Conservation (phyloP, 2,797 vertebrate genomes). For the Pteropus rufus region DNA sequence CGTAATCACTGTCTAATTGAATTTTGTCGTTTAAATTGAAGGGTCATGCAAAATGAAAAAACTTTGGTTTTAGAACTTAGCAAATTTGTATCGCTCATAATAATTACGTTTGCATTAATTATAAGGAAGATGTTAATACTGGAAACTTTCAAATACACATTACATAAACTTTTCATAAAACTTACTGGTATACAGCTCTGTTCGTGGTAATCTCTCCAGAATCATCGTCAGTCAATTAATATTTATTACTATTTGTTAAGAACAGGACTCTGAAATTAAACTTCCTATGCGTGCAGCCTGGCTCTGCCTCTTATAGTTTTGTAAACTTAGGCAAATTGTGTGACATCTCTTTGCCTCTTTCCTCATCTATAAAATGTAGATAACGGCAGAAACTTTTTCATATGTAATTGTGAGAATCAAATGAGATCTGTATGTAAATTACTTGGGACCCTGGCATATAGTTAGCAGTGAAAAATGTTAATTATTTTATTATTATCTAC, state of each 20-base stretch:
- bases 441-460: background rate
- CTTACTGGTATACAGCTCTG: background rate
- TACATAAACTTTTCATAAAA: background rate
- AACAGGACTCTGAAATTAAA: background rate
- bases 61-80: background rate
- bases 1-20: background rate
- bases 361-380: background rate
- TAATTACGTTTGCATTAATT: background rate
- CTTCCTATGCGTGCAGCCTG: background rate
- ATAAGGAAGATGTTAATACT: background rate
- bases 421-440: background rate
- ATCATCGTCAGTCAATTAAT: background rate
- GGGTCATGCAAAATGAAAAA: background rate
- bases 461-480: background rate
- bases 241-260: background rate
- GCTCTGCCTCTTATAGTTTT: background rate
- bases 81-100: background rate
- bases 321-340: background rate
- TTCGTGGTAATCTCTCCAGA: background rate
- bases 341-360: background rate
- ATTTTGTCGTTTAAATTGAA: background rate
- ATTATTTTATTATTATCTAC: background rate
- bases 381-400: background rate
- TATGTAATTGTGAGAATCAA: background rate
- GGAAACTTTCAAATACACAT: background rate